phyloP scores from a whole-genome alignment of 1,140 invertebrate species.

The Micrasema minimum region DNA sequence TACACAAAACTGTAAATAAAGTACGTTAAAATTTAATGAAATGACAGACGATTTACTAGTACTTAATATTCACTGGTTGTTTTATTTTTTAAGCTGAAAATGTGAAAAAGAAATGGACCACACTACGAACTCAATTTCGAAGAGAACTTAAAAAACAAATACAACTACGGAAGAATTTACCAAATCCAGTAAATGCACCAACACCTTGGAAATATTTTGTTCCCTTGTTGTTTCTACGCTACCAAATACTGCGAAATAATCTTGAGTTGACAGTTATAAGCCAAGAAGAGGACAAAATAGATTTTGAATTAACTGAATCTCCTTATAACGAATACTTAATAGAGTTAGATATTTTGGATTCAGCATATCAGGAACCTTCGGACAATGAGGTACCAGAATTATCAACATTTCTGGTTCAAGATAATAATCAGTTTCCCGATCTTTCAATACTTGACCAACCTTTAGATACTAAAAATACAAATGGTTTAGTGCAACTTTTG shows the following conservation, averaged over 20 bases:
- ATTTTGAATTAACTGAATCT: conserved; percentile 16
- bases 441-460: background rate
- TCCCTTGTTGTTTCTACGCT: conserved; percentile 15
- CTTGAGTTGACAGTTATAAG: background rate
- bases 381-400: background rate
- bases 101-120: conserved; percentile 30
- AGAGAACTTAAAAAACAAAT: conserved; percentile 30
- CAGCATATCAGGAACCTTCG: conserved; percentile 16
- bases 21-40: too few relatives aligned
- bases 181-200: conserved; percentile 8
- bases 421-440: conserved; percentile 7
- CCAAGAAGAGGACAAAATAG: conserved; percentile 11
- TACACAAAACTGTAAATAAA: too few relatives aligned
- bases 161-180: background rate
- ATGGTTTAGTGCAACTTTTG: conserved; percentile 3
- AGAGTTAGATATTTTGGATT: conserved; percentile 21
- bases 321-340: conserved; percentile 23
- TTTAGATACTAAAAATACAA: conserved; percentile 3
- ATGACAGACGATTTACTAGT: too few relatives aligned
- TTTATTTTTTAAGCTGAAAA: conserved; percentile 35
- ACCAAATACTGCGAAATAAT: conserved; percentile 12
- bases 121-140: conserved; percentile 27
- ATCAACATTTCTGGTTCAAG: conserved; percentile 8
- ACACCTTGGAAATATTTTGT: conserved; percentile 34
- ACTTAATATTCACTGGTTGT: too few relatives aligned